phyloP scores from a whole-genome alignment of 2,888 invertebrate species.

The Psylliodes chrysocephalus region DNA sequence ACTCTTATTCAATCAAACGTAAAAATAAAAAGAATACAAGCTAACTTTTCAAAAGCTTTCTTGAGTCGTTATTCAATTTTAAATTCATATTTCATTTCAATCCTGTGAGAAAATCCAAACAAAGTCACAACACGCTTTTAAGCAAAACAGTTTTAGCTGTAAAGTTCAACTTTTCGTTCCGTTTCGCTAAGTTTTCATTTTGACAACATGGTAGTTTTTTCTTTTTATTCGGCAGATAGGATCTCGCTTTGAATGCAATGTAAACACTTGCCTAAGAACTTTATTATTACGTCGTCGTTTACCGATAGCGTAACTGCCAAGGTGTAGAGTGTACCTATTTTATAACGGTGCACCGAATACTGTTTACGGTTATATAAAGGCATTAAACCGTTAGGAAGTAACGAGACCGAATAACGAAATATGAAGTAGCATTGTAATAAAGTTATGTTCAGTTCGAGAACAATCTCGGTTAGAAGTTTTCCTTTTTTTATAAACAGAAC shows the following conservation, averaged over 20 bases:
- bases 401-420: background rate
- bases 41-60: background rate
- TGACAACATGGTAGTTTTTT: conserved; percentile 11
- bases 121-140: background rate
- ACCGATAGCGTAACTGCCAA: background rate
- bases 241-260: conserved; percentile 23
- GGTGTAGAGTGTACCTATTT: background rate
- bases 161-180: conserved; percentile 6
- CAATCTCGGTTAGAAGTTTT: background rate
- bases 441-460: conserved; percentile 1
- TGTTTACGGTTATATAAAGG: conserved; percentile 21
- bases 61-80: background rate
- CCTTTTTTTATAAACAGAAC: too few relatives aligned
- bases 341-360: background rate
- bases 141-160: background rate
- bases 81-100: background rate
- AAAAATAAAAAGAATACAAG: background rate
- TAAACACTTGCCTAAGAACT: conserved; percentile 24
- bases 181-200: conserved; percentile 16
- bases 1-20: background rate
- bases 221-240: conserved; percentile 12
- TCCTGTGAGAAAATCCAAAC: conserved; percentile 5
- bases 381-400: conserved; percentile 10
- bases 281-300: conserved; percentile 21
- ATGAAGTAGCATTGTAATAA: background rate